Percentiles rank a stretch among this genome's conserved stretches.
Evolutionary conservation across 1,140 invertebrate species (phyloP).

Genomic region (Drosophila sturtevanti): DNA sequence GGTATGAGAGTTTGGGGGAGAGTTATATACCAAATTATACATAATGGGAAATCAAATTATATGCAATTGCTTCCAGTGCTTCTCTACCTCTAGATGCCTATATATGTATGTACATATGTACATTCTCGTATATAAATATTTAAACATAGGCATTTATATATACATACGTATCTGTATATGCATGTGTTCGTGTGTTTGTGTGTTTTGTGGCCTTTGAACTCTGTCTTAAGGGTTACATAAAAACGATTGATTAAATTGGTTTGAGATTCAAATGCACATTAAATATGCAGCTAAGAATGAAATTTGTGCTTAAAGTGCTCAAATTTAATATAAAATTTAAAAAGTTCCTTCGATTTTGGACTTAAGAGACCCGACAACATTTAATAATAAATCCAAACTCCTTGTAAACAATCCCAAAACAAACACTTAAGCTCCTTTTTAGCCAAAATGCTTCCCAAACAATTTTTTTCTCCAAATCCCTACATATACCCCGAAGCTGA

Average conservation of each 20-base stretch:
- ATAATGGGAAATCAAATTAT: slow-evolving; percentile 3
- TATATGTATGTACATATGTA: neutral
- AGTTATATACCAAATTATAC: neutral
- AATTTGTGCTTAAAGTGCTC: neutral
- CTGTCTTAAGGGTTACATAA: neutral
- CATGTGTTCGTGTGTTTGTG: neutral
- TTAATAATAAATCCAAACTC: no score
- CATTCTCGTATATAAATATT: no score
- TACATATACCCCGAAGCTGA: no score
- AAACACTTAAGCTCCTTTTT: no score
- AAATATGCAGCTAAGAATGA: neutral
- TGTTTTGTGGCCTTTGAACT: neutral
- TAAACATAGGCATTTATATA: no score
- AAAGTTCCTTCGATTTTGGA: no score
- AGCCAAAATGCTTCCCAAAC: no score
- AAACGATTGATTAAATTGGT: neutral
- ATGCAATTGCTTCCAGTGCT: neutral
- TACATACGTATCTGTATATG: neutral
- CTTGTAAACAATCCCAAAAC: no score
- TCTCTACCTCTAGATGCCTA: neutral
- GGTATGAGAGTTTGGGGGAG: neutral
- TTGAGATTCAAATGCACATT: neutral
- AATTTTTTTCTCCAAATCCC: no score
- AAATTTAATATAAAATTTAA: neutral
- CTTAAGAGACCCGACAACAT: no score